These are phyloP conservation scores for Papilio dardanus DNA, from an alignment of 1,140 invertebrate genomes.

Conservation along the genomic window DNA sequence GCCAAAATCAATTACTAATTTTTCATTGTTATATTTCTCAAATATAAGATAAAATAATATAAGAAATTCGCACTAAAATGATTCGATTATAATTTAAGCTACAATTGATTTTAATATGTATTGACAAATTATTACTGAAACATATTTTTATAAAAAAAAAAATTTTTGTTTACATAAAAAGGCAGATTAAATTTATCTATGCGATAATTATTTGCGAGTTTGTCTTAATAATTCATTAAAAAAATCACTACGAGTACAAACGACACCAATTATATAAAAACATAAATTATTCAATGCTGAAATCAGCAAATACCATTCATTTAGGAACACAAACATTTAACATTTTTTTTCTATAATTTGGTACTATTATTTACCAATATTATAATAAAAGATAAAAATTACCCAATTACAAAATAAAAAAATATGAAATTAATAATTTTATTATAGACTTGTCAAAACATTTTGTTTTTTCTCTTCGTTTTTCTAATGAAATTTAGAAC, in stretches of 20 bases:
- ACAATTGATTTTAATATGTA: not conserved
- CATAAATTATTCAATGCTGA: slow-evolving; percentile 50
- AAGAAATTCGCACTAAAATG: not conserved
- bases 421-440: not conserved
- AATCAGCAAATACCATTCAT: slow-evolving; percentile 53
- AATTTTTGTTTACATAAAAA: not conserved
- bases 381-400: slow-evolving; percentile 36
- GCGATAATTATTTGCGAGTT: not conserved
- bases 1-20: not conserved
- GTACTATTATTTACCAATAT: slow-evolving; percentile 52
- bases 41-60: not conserved
- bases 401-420: not conserved
- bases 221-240: not conserved
- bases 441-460: no score
- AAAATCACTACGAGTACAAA: not conserved
- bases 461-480: no score
- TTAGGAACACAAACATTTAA: slow-evolving; percentile 74
- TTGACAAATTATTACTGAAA: not conserved
- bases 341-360: slow-evolving; percentile 70
- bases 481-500: no score
- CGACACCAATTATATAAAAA: slow-evolving; percentile 11
- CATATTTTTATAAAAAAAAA: not conserved
- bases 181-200: not conserved
- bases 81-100: not conserved
- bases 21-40: no score